Percentiles rank a stretch among this genome's conserved stretches.
Conservation (phyloP, 1,140 invertebrate genomes). For the Anagrus nilaparvatae region DNA sequence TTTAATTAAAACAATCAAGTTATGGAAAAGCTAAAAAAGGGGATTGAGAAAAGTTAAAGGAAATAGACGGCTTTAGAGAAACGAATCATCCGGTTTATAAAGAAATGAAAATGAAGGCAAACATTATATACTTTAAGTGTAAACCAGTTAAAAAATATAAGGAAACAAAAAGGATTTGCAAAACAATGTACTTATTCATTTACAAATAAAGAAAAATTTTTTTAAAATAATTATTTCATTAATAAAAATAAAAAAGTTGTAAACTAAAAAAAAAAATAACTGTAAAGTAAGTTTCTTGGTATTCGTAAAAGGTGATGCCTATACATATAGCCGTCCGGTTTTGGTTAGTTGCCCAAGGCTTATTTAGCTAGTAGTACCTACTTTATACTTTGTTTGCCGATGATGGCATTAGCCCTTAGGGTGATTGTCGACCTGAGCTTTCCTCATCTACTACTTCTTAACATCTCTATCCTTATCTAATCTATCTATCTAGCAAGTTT, state of each 20-base stretch:
- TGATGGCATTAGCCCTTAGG: conserved; percentile 37
- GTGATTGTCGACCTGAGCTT: conserved; percentile 33
- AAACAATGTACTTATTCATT: no score
- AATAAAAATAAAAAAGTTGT: conserved; percentile 8
- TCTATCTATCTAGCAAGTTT: conserved; percentile 18
- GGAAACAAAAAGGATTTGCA: no score
- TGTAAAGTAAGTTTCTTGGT: conserved; percentile 29
- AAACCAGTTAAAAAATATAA: no score
- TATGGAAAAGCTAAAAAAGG: conserved; percentile 24
- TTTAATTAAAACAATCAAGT: conserved; percentile 47
- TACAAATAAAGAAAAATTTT: no score
- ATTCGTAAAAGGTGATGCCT: conserved; percentile 23
- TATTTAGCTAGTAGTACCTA: conserved; percentile 33
- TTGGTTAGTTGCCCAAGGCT: conserved; percentile 32
- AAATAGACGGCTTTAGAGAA: conserved; percentile 35
- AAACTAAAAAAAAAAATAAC: not conserved
- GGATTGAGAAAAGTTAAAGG: conserved; percentile 19
- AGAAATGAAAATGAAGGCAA: no score
- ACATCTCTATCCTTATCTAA: not conserved
- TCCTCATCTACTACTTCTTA: no score
- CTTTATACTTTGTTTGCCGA: conserved; percentile 41
- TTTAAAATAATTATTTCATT: no score
- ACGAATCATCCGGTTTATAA: no score
- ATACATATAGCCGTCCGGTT: conserved; percentile 20
- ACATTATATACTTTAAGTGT: no score